Percentiles rank a stretch among this genome's conserved stretches.
phyloP scores from a whole-genome alignment of 1,140 invertebrate genomes.

The Teleopsis dalmanni region DNA sequence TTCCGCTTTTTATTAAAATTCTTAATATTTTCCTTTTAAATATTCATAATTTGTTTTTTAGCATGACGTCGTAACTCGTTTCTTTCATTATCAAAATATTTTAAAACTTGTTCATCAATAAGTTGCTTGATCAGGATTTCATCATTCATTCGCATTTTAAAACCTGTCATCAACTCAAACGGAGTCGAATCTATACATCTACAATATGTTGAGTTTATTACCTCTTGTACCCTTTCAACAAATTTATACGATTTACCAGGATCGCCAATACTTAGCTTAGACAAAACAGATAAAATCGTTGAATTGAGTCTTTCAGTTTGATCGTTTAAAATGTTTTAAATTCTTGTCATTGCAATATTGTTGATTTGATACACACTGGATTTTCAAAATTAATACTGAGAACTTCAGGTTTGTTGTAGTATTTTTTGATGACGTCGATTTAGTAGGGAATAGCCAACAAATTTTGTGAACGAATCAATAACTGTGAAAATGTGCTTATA shows the following conservation, averaged over 20 bases:
- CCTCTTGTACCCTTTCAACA: not conserved
- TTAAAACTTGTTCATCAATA: not conserved
- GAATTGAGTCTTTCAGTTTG: not conserved
- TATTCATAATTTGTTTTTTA: conserved; percentile 6
- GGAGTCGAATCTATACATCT: not conserved
- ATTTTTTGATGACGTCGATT: conserved; percentile 26
- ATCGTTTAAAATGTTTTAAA: not conserved
- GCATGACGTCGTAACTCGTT: not conserved
- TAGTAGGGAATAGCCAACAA: conserved; percentile 38
- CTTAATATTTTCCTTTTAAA: conserved; percentile 5
- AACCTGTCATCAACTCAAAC: not conserved
- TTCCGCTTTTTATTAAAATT: conserved; percentile 4
- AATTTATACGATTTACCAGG: not conserved
- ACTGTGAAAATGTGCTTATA: conserved; percentile 43
- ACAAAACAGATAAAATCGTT: not conserved
- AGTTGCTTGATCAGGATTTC: not conserved
- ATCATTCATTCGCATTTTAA: not conserved
- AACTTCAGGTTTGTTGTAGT: conserved; percentile 13
- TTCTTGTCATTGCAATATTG: not conserved
- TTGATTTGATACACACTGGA: not conserved
- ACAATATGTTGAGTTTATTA: not conserved
- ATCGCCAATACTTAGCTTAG: conserved; percentile 3
- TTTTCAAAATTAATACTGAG: not conserved
- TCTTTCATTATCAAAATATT: not conserved
- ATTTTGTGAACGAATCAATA: conserved; percentile 43